phyloP scores from a whole-genome alignment of 2,113 vertebrate species.

The Elanus axillaris region DNA sequence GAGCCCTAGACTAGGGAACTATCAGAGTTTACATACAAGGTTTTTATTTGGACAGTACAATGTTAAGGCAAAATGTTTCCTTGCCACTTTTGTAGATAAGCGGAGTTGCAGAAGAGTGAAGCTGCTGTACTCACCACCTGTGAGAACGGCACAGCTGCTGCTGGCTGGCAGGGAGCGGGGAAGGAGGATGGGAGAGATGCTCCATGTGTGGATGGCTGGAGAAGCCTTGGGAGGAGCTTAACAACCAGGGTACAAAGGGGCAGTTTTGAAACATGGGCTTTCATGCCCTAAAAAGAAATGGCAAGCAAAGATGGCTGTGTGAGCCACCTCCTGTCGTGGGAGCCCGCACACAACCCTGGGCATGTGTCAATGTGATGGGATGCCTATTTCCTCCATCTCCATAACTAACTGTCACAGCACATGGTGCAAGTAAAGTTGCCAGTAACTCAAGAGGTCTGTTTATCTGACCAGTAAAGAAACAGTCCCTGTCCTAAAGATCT shows the following conservation, averaged over 20 bases:
- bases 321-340: fast-evolving
- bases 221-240: not conserved
- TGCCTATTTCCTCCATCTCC: not conserved
- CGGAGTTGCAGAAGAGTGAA: not conserved
- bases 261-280: not conserved
- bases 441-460: not conserved
- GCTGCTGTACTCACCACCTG: not conserved
- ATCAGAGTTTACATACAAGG: not conserved
- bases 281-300: not conserved
- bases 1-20: not conserved
- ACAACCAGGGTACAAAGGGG: not conserved
- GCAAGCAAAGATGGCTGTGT: not conserved
- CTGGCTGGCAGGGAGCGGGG: not conserved
- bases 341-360: not conserved
- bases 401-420: not conserved
- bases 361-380: not conserved
- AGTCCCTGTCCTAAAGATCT: not conserved
- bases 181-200: not conserved
- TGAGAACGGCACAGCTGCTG: fast-evolving
- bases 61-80: not conserved
- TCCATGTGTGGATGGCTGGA: fast-evolving
- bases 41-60: not conserved
- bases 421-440: not conserved
- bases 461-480: not conserved
- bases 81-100: not conserved